Conservation (phyloP, 2,797 vertebrate genomes). For the Sternarchorhynchus goeldii region DNA sequence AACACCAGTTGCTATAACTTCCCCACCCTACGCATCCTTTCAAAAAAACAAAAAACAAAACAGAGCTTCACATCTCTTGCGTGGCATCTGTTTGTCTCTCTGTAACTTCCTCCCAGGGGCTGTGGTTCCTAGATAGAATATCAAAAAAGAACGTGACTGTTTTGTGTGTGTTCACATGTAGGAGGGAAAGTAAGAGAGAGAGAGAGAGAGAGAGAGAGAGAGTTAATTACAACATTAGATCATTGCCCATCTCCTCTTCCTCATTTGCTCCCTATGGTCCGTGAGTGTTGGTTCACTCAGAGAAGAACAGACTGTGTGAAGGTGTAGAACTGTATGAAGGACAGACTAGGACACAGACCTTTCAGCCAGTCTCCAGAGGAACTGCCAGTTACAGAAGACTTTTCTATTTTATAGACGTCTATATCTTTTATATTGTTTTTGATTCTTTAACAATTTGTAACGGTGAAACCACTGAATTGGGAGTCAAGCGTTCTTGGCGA, state of each 20-base stretch:
- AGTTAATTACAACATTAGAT: conserved; percentile 68
- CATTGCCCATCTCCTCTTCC: conserved; percentile 66
- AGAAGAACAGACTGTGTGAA: conserved; percentile 11
- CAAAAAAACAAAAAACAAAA: conserved; percentile 55
- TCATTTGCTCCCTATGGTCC: conserved; percentile 60
- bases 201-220: conserved; percentile 45
- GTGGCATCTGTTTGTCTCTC: conserved; percentile 57
- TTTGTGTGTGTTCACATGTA: conserved; percentile 51
- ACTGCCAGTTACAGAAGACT: background rate
- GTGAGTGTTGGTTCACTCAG: conserved; percentile 31
- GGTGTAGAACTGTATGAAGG: conserved; percentile 19
- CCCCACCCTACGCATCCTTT: conserved; percentile 42
- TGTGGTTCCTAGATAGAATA: conserved; percentile 23
- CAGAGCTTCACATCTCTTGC: conserved; percentile 68
- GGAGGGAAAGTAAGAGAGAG: conserved; percentile 63
- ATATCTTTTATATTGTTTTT: background rate
- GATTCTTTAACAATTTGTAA: background rate
- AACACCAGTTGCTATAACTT: conserved; percentile 75
- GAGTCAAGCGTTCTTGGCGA: background rate
- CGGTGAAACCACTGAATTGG: background rate
- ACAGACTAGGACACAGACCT: conserved; percentile 12
- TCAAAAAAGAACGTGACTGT: conserved; percentile 24
- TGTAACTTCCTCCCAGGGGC: conserved; percentile 39
- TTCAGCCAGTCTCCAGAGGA: background rate
- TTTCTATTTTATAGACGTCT: too few relatives aligned